phyloP scores from a whole-genome alignment of 2,113 vertebrate species.

The Cynoglossus semilaevis region DNA sequence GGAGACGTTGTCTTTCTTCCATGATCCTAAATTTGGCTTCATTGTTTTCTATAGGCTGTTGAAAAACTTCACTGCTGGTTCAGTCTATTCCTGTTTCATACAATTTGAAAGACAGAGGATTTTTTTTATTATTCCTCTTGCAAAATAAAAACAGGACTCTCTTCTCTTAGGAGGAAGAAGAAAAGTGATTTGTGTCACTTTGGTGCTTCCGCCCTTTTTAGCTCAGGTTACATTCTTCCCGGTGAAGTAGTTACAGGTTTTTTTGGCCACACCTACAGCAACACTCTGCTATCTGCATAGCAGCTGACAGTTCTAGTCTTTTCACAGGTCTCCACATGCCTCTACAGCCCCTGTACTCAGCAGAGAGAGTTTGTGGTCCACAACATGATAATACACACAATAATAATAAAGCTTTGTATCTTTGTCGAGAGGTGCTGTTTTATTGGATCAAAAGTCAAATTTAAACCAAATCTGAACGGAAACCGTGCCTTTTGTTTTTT shows the following conservation, averaged over 20 bases:
- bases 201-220: slow-evolving; percentile 4
- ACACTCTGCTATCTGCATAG: background rate
- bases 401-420: background rate
- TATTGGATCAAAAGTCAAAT: too few species aligned
- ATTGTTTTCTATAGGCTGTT: background rate
- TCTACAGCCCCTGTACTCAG: background rate
- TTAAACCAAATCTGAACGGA: too few species aligned
- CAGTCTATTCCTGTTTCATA: background rate
- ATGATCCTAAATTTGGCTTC: slow-evolving; percentile 50
- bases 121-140: background rate
- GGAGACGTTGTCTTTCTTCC: slow-evolving; percentile 42
- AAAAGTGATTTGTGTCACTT: slow-evolving; percentile 21
- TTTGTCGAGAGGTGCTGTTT: too few species aligned
- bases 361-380: slow-evolving; percentile 1
- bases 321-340: slow-evolving; percentile 23
- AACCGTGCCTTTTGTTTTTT: too few species aligned
- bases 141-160: background rate
- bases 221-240: slow-evolving; percentile 27
- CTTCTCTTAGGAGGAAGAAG: background rate
- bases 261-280: slow-evolving; percentile 29
- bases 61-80: background rate
- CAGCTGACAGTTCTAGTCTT: background rate
- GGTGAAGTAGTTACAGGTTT: slow-evolving; percentile 2
- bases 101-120: background rate
- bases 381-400: background rate